Evolutionary conservation across 2,113 vertebrate genomes (phyloP), one percentile per base, ranked within the genome.

Genomic region (Saimiri boliviensis): DNA sequence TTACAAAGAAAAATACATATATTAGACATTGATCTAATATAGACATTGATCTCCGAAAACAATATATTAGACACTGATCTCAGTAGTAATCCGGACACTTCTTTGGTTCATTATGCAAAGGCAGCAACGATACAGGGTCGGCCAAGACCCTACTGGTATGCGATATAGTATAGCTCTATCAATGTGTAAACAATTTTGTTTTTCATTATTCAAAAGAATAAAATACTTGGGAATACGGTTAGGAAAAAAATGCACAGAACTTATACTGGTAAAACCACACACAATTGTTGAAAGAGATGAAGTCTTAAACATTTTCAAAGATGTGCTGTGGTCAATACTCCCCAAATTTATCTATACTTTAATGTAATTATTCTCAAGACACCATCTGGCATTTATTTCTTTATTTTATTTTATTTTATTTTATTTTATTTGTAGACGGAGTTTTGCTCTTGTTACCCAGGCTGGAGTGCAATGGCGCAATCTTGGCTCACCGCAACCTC

Each of bases 121-220:
- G 17, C 35, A 7, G 30, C 10, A 21, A 25, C 25, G 25, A 60
- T 27, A 14, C 81, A 37, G 19, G 19, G 45, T 20, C 63, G 37
- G 12, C 3, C 1, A 56, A 56, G 54, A 56, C 21, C 4, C 17
- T 40, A 25, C 42, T 23, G 27, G 35, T 6, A 0, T 13, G 32
- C 42, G 3, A 17, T 23, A 32, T 74, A 27, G 40, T 14, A 6
- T 16, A 63, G 42, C 49, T 52, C 49, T 14, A 49, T 49, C 49
- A 49, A 49, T 49, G 37, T 37, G 30, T 37, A 35, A 30, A 74
- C 37, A 58, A 5, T 7, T 81, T n/a, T 66, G 49, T 49, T 14
- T 49, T 49, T 49, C 49, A 49, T 63, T 66, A 90, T 66, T 52
- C 10, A 80, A 90, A 42, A 85, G 9, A 86, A 68, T 49, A 2